Percentiles rank a stretch among this genome's conserved stretches.
Evolutionary conservation across 2,113 vertebrate genomes (phyloP).

Genomic region (Saccopteryx leptura): DNA sequence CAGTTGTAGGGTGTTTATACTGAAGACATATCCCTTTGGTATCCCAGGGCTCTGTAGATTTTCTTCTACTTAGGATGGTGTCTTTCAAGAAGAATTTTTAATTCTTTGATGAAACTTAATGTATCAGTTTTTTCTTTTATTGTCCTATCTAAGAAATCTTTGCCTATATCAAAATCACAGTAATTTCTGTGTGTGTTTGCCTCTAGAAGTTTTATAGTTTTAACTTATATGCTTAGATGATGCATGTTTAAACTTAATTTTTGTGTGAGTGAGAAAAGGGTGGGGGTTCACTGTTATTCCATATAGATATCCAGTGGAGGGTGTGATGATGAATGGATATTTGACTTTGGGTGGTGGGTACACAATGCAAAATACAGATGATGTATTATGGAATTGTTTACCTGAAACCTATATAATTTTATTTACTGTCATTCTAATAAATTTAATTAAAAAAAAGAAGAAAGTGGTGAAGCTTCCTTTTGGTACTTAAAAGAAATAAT

Average conservation of each 20-base stretch:
- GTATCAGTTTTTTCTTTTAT: not conserved
- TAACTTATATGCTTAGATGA: not conserved
- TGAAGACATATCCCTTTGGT: not conserved
- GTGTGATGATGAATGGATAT: no score
- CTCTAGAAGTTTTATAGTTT: not conserved
- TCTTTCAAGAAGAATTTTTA: not conserved
- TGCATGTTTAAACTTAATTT: conserved; percentile 20
- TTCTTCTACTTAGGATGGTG: not conserved
- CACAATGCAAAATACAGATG: not conserved
- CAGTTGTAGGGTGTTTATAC: not conserved
- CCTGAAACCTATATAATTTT: not conserved
- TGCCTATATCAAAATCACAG: not conserved
- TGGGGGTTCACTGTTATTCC: not conserved
- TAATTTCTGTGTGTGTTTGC: not conserved
- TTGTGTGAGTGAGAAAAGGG: not conserved
- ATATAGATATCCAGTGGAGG: not conserved
- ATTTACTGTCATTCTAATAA: not conserved
- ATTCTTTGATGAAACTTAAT: not conserved
- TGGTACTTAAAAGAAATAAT: not conserved
- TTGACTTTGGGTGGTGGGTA: not conserved
- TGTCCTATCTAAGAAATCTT: not conserved
- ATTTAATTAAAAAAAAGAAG: not conserved
- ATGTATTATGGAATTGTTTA: not conserved
- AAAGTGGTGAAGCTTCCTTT: not conserved
- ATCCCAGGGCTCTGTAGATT: not conserved